Evolutionary conservation across 2,113 vertebrate genomes (phyloP), one percentile per base, ranked within the genome.

Genomic region (Pyrgilauda ruficollis): DNA sequence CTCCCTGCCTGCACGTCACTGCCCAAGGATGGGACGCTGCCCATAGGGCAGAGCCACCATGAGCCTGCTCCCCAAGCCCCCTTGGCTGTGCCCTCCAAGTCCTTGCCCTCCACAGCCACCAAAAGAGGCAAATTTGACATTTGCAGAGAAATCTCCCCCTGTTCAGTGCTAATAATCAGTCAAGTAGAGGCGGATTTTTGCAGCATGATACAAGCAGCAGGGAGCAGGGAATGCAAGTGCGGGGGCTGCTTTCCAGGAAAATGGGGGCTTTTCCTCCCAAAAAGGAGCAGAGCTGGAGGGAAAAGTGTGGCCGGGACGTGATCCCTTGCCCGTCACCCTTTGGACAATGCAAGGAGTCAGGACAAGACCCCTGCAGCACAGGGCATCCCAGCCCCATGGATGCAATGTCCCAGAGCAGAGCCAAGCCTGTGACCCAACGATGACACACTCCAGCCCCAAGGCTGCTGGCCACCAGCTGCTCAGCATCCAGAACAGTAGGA

Each of bases 121-220:
- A 0, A 22, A 1, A 10, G 39, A 89, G 56, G 90, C n/a, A 52
- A 30, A 39, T 81, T 58, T 93, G 93, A 93, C 94, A 95, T 95
- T 97, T 90, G 62, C 53, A 91, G 96, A 95, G 94, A 94, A 55
- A 49, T 81, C 88, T 58, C 80, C 39, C 87, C 79, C 93, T 84
- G 74, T 97, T 95, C 19, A 7, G 87, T 78, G 84, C 93, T 83
- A 92, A 97, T 72, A 91, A 96, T 74, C 39, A 82, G 89, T 64
- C 76, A 62, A 85, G 70, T 49, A 88, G 82, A 66, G 20, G 21
- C 15, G 0, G 95, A 95, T 95, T 96, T 97, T 95, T 96, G 82
- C 94, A 96, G 90, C 91, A 82, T 94, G 96, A 97, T 55, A 69
- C 91, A 92, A 92, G 67, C 84, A 70, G 44, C 61, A 1, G 44